Evolutionary conservation across 2,113 vertebrate species (phyloP).

Genomic region (Calyptommatus sinebrachiatus): DNA sequence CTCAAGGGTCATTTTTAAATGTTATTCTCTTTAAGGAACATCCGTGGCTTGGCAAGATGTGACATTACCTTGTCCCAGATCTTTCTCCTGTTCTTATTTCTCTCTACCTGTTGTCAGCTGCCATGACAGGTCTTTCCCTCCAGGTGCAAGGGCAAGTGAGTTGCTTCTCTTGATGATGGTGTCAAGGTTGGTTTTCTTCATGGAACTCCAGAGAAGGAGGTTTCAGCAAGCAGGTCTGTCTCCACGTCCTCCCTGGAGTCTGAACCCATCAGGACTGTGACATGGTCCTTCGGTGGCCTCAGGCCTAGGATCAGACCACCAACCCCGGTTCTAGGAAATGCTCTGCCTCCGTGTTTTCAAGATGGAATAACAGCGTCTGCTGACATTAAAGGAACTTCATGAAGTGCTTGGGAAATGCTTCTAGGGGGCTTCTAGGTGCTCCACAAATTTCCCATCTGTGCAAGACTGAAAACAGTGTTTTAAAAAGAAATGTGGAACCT

Average conservation of each 20-base stretch:
- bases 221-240: constrained; percentile 37
- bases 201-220: constrained; percentile 10
- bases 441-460: background rate
- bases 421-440: background rate
- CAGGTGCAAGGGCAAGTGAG: constrained; percentile 44
- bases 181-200: constrained; percentile 36
- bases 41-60: constrained; percentile 29
- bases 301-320: constrained; percentile 29
- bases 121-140: constrained; percentile 13
- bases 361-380: constrained; percentile 17
- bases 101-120: constrained; percentile 31
- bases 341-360: constrained; percentile 14
- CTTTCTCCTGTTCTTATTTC: constrained; percentile 48
- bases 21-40: constrained; percentile 23
- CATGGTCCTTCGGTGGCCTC: constrained; percentile 1
- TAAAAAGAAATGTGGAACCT: no score
- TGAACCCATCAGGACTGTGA: constrained; percentile 12
- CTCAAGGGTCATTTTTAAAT: constrained; percentile 6
- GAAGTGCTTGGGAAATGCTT: accelerated
- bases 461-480: no score
- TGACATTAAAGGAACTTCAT: background rate
- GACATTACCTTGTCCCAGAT: constrained; percentile 57
- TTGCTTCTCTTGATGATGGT: constrained; percentile 26
- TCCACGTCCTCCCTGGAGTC: constrained; percentile 30
- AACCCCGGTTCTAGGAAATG: constrained; percentile 15